A percentile compares a stretch with the other conserved stretches of the same genome.
Evolutionary conservation across 35 echinoderm and acorn worm species (phyloP).

Genomic region (Apostichopus parvimensis): DNA sequence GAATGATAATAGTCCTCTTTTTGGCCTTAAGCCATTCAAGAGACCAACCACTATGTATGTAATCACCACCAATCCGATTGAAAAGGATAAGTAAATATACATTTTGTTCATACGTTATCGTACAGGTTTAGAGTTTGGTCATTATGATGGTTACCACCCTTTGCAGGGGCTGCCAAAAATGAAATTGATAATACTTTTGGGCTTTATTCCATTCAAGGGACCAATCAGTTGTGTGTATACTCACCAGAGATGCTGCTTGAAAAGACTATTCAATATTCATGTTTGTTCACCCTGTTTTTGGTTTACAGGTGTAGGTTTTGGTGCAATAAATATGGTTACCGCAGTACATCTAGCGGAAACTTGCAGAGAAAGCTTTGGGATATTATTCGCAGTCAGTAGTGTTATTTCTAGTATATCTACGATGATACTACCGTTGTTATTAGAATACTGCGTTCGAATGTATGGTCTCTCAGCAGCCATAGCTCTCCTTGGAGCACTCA

Average conservation of each 20-base stretch:
- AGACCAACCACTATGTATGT: no score
- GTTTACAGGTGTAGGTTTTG: neutral
- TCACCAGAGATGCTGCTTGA: neutral
- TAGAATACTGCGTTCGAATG: neutral
- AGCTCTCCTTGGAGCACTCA: conserved; percentile 18
- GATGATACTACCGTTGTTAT: neutral
- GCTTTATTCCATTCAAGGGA: no score
- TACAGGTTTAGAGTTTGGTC: no score
- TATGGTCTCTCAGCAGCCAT: neutral
- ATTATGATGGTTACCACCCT: no score
- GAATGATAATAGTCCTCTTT: no score
- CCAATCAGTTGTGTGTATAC: no score
- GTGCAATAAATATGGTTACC: neutral
- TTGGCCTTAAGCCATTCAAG: no score
- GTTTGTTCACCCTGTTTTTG: neutral
- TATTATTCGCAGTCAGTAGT: neutral
- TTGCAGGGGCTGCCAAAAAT: no score
- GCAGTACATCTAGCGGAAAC: neutral
- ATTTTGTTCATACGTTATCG: no score
- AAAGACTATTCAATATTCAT: neutral
- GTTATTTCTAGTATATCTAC: neutral
- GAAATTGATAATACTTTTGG: no score
- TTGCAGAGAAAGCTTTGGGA: neutral
- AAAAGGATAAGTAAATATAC: no score
- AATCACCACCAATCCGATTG: no score